Percentiles rank a stretch among this genome's conserved stretches.
Conservation (phyloP, 2,113 vertebrate genomes). For the Rhineura floridana region DNA sequence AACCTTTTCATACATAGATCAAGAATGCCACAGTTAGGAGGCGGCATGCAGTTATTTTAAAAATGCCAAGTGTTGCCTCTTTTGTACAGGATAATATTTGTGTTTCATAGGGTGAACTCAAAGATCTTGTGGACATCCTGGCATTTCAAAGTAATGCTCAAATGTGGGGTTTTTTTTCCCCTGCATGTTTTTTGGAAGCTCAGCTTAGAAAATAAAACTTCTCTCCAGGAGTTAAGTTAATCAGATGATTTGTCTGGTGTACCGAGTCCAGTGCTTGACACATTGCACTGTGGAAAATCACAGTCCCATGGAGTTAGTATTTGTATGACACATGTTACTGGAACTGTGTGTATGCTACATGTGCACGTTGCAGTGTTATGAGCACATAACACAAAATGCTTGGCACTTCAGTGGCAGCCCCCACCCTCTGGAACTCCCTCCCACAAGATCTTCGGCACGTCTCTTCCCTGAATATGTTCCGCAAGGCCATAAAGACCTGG, state of each 20-base stretch:
- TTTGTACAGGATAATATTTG: not conserved
- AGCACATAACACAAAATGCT: not conserved
- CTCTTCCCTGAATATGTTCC: too few species aligned
- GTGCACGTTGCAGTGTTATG: not conserved
- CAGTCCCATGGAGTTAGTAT: not conserved
- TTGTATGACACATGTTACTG: not conserved
- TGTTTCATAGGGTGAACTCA: not conserved
- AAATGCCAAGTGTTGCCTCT: conserved; percentile 1
- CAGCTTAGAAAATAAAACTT: not conserved
- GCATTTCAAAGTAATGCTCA: not conserved
- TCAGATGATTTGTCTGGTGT: not conserved
- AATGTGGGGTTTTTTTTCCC: not conserved
- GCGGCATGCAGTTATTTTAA: conserved; percentile 10
- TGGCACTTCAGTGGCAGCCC: too few species aligned
- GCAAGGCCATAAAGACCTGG: too few species aligned
- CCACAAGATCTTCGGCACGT: too few species aligned
- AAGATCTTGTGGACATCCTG: not conserved
- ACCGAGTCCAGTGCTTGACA: not conserved
- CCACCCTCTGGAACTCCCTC: too few species aligned
- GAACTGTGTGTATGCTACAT: not conserved
- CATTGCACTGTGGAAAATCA: not conserved
- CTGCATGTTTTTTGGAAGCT: not conserved
- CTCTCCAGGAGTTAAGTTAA: not conserved
- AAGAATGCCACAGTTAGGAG: not conserved
- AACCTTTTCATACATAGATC: not conserved